Conservation (phyloP, 2,113 vertebrate species). For the Lophius piscatorius region DNA sequence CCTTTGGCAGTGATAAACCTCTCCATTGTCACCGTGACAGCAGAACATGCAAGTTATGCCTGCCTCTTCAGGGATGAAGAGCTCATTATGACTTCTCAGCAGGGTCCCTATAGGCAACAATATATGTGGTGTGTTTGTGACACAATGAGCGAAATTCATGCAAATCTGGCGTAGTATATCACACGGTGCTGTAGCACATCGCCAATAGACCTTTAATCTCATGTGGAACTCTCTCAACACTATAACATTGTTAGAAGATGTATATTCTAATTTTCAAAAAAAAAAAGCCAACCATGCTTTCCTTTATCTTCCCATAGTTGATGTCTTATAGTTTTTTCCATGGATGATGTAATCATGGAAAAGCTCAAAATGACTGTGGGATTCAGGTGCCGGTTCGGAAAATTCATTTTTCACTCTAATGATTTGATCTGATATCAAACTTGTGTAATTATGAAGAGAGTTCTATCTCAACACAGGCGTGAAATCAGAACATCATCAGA, state of each 20-base stretch:
- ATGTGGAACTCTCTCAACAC: neutral
- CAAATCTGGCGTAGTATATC: conserved; percentile 36
- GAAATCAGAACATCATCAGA: conserved; percentile 6
- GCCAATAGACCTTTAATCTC: conserved; percentile 6
- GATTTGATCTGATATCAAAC: conserved; percentile 8
- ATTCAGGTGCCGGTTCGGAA: conserved; percentile 15
- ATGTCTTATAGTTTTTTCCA: neutral
- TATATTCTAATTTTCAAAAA: conserved; percentile 13
- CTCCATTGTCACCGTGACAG: conserved; percentile 69
- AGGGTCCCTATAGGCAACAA: conserved; percentile 66
- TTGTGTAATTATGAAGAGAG: conserved; percentile 1
- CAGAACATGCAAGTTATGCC: conserved; percentile 70
- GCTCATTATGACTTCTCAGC: conserved; percentile 74
- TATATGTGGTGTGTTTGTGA: conserved; percentile 54
- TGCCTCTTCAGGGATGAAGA: conserved; percentile 69
- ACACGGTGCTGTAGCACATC: conserved; percentile 3
- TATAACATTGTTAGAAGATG: neutral
- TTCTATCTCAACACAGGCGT: neutral
- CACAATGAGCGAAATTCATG: conserved; percentile 56
- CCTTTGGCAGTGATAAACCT: conserved; percentile 64
- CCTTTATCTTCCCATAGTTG: conserved; percentile 24
- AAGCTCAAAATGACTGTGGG: neutral
- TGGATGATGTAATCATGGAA: conserved; percentile 16
- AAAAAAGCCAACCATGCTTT: neutral
- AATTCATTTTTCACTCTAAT: conserved; percentile 14